Evolutionary conservation across 2,113 vertebrate genomes (phyloP).

Genomic region (Lamprologus callipterus): DNA sequence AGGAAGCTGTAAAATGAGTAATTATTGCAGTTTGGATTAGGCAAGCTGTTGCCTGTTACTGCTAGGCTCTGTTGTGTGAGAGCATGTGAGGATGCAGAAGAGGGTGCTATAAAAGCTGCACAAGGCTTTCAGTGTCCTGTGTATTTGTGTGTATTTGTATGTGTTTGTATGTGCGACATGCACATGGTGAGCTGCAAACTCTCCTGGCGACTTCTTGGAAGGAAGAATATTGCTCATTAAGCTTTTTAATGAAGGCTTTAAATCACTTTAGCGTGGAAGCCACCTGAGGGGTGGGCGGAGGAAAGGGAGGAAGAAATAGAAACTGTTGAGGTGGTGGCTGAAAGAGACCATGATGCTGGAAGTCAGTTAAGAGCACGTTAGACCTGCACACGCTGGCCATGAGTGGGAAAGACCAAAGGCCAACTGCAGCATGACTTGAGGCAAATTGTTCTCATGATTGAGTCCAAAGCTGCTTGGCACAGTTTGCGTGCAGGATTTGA

Average conservation of each 20-base stretch:
- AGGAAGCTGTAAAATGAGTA: conserved; percentile 47
- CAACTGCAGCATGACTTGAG: conserved; percentile 1
- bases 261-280: not conserved
- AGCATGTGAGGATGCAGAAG: not conserved
- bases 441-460: conserved; percentile 34
- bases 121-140: not conserved
- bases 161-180: not conserved
- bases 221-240: conserved; percentile 28
- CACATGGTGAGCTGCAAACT: not conserved
- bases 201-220: not conserved
- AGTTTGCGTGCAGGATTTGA: not conserved
- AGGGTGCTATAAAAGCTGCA: not conserved
- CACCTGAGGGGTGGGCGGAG: not conserved
- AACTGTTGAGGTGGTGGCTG: not conserved
- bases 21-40: conserved; percentile 39
- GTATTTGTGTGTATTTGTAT: not conserved
- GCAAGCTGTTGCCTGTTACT: conserved; percentile 38
- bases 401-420: conserved; percentile 7
- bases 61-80: not conserved
- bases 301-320: not conserved
- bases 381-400: not conserved
- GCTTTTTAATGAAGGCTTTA: conserved; percentile 35
- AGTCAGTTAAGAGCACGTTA: not conserved
- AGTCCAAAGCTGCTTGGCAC: not conserved
- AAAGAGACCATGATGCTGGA: not conserved